Base-by-base conservation (phyloP, 37 sponge, comb jelly and placozoan species). In the Ephydatia muelleri region DNA sequence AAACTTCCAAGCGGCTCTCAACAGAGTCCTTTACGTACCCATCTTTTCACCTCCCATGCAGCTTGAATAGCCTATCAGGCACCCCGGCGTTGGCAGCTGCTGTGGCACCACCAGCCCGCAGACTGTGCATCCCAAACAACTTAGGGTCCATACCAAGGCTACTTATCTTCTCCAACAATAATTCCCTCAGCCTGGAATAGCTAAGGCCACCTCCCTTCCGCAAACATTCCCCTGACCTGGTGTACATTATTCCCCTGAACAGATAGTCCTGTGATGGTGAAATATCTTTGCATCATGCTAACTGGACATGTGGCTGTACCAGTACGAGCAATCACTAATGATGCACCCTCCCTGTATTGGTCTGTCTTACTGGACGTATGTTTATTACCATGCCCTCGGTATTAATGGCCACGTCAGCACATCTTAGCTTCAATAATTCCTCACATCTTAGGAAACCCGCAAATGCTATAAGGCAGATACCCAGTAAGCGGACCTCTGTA, bases 1-100 rank as follows among this genome's bases (percentile, higher is more conserved):
- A 43, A 43, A 43, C 43, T 43, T 43, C 43, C 6, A 43, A 43
- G 43, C 43, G 6, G 43, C 43, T 43, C 43, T 43, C 43, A 43
- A 6, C 43, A 43, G 6, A 43, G 30, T 74, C 75, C 35, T 74
- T 74, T 25, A 34, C 36, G 14, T 74, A 16, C 75, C 35, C 36
- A 74, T 74, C 75, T 23, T 74, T 74, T 37, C 75, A 74, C 36
- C 75, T 34, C 23, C 75, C 75, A 30, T 74, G 75, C 75, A 12
- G 9, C 75, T 74, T 74, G 75, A 74, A 74, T 69, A 69, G 70
- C 11, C 75, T 74, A 37, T 74, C 75, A 33, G 35, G 75, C 25
- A 74, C 75, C 31, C 75, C 75, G 5, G 32, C 35, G 36, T 74
- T 74, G 3, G 75, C 75, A 36, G 75, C 35, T 31, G 75, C 36